Percentiles rank a stretch among this genome's conserved stretches.
These are phyloP conservation scores for Stercorarius parasiticus DNA, from an alignment of 2,113 vertebrate species.

Conservation along the genomic window DNA sequence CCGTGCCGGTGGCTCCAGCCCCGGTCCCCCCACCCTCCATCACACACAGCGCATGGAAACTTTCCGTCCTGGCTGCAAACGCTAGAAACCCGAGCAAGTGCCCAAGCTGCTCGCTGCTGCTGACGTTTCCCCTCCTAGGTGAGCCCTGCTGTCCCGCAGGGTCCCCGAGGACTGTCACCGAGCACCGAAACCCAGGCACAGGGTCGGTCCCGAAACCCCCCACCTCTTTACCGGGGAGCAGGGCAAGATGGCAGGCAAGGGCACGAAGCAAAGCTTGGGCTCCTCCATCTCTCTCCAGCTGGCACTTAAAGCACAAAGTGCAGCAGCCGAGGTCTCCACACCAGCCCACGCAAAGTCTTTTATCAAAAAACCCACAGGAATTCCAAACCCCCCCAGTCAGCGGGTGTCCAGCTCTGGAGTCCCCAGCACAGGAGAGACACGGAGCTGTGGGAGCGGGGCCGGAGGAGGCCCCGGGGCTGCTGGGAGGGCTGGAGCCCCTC, in stretches of 20 bases:
- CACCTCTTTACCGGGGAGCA: background rate
- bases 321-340: background rate
- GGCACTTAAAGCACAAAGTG: background rate
- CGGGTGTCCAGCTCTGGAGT: background rate
- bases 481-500: background rate
- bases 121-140: background rate
- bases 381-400: background rate
- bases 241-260: no score
- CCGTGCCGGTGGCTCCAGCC: background rate
- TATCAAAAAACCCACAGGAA: background rate
- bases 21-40: background rate
- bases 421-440: background rate
- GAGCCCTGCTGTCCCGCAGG: background rate
- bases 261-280: no score
- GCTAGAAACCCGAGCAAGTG: background rate
- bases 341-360: accelerated
- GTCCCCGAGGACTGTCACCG: no score
- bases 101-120: background rate
- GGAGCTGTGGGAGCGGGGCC: background rate
- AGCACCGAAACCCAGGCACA: background rate
- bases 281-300: background rate
- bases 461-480: background rate
- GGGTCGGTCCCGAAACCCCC: background rate
- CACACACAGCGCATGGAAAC: background rate
- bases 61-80: background rate